Evolutionary conservation across 1,140 invertebrate genomes (phyloP), one percentile per base, ranked within the genome.

Genomic region (Leptopilina boulardi): DNA sequence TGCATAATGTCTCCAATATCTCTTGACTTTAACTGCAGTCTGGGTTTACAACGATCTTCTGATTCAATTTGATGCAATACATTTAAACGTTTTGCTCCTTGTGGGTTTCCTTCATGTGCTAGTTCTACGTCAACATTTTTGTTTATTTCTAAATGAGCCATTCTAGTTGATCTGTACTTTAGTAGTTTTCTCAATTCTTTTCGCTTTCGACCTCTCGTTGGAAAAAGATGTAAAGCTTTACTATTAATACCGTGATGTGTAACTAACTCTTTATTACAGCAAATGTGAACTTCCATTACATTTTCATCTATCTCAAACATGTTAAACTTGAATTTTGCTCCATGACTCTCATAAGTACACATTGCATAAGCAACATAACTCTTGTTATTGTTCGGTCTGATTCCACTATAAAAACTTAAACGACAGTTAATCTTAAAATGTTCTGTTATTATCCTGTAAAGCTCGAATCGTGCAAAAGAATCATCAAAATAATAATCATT

Each of bases 1-100:
- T 77, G 13, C 0, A 72, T 21, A 6, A 82, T 5, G 34, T 83
- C n/a, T n/a, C n/a, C n/a, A n/a, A n/a, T n/a, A n/a, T n/a, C n/a
- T n/a, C n/a, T n/a, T n/a, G n/a, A n/a, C 82, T 75, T 38, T 47
- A 83, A 47, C 15, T 1, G 8, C 19, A 75, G 59, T 70, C 76
- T 71, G 13, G 44, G 41, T 75, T 74, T 13, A 15, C 71, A 34
- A 73, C 66, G 70, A 23, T 77, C 59, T 74, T 80, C 73, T 23
- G 81, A 82, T 13, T 75, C 75, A 13, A 76, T 44, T 77, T 82
- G 77, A 9, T 74, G 59, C 2, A 73, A 59, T 19, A 41, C 73
- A 9, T 51, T 15, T 3, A 42, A 0, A 1, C 13, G 54, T 21
- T 44, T 18, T 1, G 75, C n/a, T 42, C 76, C 51, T 51, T 76